Base-by-base conservation (phyloP, 2,797 vertebrate genomes). In the Nannoperca obscura region DNA sequence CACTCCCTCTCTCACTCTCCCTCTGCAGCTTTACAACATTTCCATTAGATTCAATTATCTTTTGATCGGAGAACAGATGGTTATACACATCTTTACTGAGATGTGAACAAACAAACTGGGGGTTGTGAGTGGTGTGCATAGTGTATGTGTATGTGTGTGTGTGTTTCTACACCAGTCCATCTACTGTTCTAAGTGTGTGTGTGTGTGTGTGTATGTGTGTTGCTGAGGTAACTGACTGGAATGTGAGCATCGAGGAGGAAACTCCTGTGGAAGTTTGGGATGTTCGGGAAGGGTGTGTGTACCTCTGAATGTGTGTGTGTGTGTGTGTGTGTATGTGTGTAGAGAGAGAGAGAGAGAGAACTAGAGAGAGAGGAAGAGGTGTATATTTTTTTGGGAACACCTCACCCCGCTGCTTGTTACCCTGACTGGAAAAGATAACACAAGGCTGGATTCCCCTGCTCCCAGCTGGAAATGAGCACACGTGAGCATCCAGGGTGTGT, bases 401-500 rank as follows among this genome's bases (percentile, higher is more conserved):
- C 87, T 95, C 88, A 89, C 64, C 90, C 92, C 60, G 80, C 89
- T 82, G 90, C 83, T 77, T 71, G 53, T 85, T 85, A 83, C 86
- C 80, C 82, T 80, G 86, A 89, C 84, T 93, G 92, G 92, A 93
- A 95, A 95, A 87, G 92, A 94, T 90, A 95, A 93, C 87, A 92
- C 58, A 40, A 71, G 74, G 32, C 76, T 83, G 83, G 84, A 91
- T 90, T 93, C 89, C 83, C 86, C 82, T 87, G 85, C 34, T 86
- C 68, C 78, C 74, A 81, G 80, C 82, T 93, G 88, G 83, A 89
- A 80, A 79, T 76, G 13, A 84, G 71, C 76, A 68, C 78, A 86
- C 20, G 46, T 78, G 30, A 59, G 67, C 65, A 38, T 61, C 34
- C 38, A 72, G 76, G 44, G 83, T 59, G 71, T 78, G 76, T 72